Percentiles rank a stretch among this genome's conserved stretches.
phyloP scores from a whole-genome alignment of 2,888 invertebrate species.

The Sphaeridia pumilis region DNA sequence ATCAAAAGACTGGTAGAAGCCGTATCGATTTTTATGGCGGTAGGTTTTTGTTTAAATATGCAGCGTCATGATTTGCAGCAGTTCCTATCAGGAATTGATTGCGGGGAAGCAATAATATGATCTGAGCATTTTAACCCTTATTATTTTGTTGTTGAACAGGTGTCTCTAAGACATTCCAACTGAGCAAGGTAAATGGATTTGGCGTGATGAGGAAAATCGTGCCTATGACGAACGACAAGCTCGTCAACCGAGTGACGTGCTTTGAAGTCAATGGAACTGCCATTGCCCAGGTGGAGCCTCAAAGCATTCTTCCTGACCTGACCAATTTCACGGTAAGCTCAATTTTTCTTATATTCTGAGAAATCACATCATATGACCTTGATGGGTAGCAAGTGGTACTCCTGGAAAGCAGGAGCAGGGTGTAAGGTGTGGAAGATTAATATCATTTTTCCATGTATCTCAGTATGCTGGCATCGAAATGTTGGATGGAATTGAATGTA shows the following conservation, averaged over 20 bases:
- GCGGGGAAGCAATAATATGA: no score
- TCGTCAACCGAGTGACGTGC: slow-evolving; percentile 61
- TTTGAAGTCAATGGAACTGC: slow-evolving; percentile 68
- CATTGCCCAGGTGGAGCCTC: slow-evolving; percentile 51
- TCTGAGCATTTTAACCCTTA: no score
- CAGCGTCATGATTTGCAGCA: no score
- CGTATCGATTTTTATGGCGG: slow-evolving; percentile 91
- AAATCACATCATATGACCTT: no score
- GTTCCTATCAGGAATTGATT: no score
- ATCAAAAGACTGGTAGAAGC: slow-evolving; percentile 55
- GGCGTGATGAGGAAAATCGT: slow-evolving; percentile 72
- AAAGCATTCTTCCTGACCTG: slow-evolving; percentile 70
- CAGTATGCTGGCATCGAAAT: slow-evolving; percentile 52
- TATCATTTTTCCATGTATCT: no score
- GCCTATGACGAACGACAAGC: slow-evolving; percentile 65
- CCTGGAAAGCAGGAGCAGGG: no score
- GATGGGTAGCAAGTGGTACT: no score
- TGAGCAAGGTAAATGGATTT: slow-evolving; percentile 46
- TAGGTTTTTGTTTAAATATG: no score
- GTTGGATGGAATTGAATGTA: slow-evolving; percentile 56
- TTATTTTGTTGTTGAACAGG: no score
- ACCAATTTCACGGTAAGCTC: slow-evolving; percentile 53
- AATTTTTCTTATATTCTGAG: no score
- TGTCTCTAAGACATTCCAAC: slow-evolving; percentile 84
- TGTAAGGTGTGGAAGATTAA: no score